These are phyloP conservation scores for Heterocephalus glaber DNA, from an alignment of 2,113 vertebrate species.

Conservation along the genomic window DNA sequence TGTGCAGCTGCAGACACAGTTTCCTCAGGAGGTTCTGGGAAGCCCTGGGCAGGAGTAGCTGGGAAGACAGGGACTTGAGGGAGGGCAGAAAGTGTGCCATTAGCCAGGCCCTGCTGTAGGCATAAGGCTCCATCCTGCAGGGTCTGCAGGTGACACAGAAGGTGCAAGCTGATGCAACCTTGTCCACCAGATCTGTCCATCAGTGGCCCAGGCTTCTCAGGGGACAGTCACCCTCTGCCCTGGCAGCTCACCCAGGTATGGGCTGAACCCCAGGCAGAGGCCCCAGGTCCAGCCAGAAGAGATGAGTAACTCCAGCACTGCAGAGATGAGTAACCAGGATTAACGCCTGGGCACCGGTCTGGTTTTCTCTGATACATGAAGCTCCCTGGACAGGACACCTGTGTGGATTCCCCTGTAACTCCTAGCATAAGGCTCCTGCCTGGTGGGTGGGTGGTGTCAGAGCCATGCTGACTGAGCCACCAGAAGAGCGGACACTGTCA, in stretches of 20 bases:
- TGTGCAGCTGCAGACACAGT: not conserved
- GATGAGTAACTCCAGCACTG: too few species aligned
- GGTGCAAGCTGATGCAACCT: too few species aligned
- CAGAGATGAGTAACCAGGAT: too few species aligned
- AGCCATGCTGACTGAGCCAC: not conserved
- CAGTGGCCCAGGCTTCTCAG: not conserved
- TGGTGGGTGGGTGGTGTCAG: not conserved
- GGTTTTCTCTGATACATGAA: not conserved
- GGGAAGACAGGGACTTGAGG: not conserved
- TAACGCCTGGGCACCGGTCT: not conserved
- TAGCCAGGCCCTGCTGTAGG: not conserved
- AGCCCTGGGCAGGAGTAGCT: not conserved
- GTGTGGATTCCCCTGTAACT: not conserved
- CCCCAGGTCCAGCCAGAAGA: not conserved
- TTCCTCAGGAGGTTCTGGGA: not conserved
- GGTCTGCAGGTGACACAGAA: not conserved
- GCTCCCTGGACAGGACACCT: not conserved
- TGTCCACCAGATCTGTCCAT: not conserved
- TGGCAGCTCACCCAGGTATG: not conserved
- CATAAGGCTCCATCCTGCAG: not conserved
- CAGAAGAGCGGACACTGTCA: not conserved
- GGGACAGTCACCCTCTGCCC: not conserved
- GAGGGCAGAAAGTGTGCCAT: not conserved
- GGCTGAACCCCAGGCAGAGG: not conserved
- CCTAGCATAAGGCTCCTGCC: not conserved